phyloP scores from a whole-genome alignment of 2,113 vertebrate species.

The Eulemur macaco region DNA sequence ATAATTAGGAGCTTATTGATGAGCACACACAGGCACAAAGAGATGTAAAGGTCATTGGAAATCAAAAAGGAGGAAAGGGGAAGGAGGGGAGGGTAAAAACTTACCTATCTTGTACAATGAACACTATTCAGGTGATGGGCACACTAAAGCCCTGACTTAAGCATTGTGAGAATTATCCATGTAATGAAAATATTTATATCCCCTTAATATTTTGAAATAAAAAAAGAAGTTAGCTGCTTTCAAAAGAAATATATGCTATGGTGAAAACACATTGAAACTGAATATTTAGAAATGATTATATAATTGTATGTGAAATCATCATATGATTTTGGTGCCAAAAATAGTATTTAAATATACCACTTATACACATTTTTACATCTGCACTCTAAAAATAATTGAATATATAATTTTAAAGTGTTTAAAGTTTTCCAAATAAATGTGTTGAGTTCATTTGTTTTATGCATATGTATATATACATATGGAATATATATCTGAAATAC shows the following conservation, averaged over 20 bases:
- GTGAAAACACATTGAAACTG: not conserved
- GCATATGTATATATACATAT: not conserved
- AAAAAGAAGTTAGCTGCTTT: not conserved
- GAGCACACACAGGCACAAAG: too few relatives aligned
- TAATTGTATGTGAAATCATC: not conserved
- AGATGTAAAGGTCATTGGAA: too few relatives aligned
- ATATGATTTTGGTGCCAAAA: not conserved
- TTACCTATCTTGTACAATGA: too few relatives aligned
- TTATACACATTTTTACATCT: not conserved
- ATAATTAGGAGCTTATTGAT: too few relatives aligned
- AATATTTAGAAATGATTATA: not conserved
- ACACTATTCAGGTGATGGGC: too few relatives aligned
- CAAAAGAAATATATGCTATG: not conserved
- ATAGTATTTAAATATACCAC: not conserved
- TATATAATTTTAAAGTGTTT: not conserved
- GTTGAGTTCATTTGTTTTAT: not conserved
- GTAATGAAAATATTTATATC: too few relatives aligned
- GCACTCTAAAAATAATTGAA: not conserved
- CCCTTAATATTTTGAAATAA: not conserved
- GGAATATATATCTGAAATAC: not conserved
- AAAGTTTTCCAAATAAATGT: not conserved
- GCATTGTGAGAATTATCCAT: too few relatives aligned
- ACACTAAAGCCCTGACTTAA: not conserved
- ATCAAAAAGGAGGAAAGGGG: too few relatives aligned
- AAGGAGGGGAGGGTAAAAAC: too few relatives aligned